Evolutionary conservation across 2,113 vertebrate genomes (phyloP).

Genomic region (Bostrychus sinensis): DNA sequence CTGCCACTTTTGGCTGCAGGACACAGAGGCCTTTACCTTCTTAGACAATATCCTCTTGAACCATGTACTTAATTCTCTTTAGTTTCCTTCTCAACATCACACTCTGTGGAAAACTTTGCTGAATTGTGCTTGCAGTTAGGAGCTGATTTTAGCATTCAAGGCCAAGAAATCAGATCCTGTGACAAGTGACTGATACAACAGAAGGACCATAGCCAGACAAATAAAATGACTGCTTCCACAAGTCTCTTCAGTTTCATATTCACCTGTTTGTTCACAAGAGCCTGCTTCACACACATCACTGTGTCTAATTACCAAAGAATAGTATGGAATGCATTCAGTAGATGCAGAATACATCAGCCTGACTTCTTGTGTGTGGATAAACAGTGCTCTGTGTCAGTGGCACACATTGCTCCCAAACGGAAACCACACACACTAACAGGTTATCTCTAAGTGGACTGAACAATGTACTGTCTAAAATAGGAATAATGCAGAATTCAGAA

Average conservation of each 20-base stretch:
- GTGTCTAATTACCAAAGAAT: constrained; percentile 67
- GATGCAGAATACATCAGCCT: constrained; percentile 53
- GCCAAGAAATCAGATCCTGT: constrained; percentile 73
- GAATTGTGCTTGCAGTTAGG: constrained; percentile 51
- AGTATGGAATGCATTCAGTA: constrained; percentile 35
- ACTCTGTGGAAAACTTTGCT: constrained; percentile 52
- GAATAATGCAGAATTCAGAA: no score
- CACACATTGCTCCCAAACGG: constrained; percentile 44
- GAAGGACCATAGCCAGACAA: constrained; percentile 50
- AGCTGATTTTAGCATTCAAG: constrained; percentile 25
- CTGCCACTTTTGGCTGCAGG: constrained; percentile 58
- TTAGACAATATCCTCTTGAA: constrained; percentile 21
- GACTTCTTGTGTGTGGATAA: constrained; percentile 56
- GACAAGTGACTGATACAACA: constrained; percentile 66
- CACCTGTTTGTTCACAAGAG: constrained; percentile 58
- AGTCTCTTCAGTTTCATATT: constrained; percentile 59
- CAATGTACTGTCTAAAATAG: no score
- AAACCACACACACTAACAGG: constrained; percentile 48
- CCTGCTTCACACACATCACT: constrained; percentile 51
- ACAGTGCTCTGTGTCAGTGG: constrained; percentile 47
- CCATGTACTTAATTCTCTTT: constrained; percentile 35
- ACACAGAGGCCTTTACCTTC: constrained; percentile 30
- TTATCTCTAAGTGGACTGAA: no score
- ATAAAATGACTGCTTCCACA: constrained; percentile 57
- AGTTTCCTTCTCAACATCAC: constrained; percentile 46